phyloP scores from a whole-genome alignment of 2,797 vertebrate genomes.

The Manis pentadactyla region DNA sequence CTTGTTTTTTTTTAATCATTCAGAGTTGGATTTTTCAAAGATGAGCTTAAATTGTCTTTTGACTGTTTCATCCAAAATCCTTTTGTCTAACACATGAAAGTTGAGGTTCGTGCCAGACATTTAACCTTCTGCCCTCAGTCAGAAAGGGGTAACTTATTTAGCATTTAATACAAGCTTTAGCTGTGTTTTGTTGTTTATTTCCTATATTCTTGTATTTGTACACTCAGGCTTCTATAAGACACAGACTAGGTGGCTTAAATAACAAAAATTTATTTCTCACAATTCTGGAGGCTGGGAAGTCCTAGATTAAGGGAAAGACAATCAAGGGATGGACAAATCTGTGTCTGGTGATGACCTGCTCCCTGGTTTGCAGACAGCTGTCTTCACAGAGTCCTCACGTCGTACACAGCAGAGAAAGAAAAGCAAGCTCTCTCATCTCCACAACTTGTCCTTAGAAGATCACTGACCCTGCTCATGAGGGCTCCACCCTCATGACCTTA shows the following conservation, averaged over 20 bases:
- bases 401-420: background rate
- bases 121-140: background rate
- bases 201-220: background rate
- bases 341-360: background rate
- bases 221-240: background rate
- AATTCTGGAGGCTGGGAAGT: background rate
- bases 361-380: background rate
- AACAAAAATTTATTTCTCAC: background rate
- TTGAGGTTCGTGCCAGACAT: background rate
- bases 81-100: background rate
- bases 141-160: background rate
- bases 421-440: rapidly evolving
- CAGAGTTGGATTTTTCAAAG: background rate
- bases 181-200: background rate
- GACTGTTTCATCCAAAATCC: background rate
- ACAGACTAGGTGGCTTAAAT: background rate
- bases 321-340: no score
- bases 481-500: background rate
- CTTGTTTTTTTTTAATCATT: background rate
- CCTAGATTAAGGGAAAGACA: background rate
- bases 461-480: background rate
- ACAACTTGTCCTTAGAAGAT: background rate
- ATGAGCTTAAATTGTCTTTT: background rate
- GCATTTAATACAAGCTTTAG: conserved; percentile 20
- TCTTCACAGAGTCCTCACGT: background rate